phyloP scores from a whole-genome alignment of 2,888 invertebrate genomes.

The Selenia dentaria region DNA sequence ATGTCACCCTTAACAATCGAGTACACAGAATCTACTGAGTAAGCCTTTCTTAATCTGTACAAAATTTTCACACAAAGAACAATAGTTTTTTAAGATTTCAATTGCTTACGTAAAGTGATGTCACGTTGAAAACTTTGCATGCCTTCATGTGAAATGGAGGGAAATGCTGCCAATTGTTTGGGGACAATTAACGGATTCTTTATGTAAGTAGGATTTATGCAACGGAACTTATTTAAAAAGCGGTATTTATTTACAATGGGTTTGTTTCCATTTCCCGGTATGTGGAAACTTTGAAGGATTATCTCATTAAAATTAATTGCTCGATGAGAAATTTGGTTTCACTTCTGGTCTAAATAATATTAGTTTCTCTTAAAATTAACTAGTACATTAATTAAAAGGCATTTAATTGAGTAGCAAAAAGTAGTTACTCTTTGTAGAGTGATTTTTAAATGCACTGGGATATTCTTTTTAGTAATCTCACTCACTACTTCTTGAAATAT shows the following conservation, averaged over 20 bases:
- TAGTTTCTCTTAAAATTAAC: too few species aligned
- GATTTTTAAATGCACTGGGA: too few species aligned
- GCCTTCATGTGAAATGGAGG: conserved; percentile 31
- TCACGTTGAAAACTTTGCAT: conserved; percentile 31
- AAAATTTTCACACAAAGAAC: conserved; percentile 21
- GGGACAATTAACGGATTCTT: conserved; percentile 23
- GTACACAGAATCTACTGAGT: neutral
- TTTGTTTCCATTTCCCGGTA: conserved; percentile 11
- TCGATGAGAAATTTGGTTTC: too few species aligned
- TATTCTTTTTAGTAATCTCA: too few species aligned
- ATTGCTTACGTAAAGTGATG: conserved; percentile 32
- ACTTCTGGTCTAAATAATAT: neutral
- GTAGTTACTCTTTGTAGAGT: too few species aligned
- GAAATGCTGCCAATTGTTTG: conserved; percentile 31
- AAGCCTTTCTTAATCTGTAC: neutral
- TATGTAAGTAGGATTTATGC: conserved; percentile 21
- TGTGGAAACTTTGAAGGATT: conserved; percentile 13
- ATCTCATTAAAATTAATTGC: neutral
- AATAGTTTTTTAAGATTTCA: conserved; percentile 21
- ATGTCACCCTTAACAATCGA: conserved; percentile 4
- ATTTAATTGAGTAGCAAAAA: too few species aligned
- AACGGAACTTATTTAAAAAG: conserved; percentile 3
- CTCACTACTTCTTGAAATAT: too few species aligned
- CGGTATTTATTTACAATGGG: conserved; percentile 9
- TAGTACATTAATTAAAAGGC: too few species aligned